Evolutionary conservation across 2,888 invertebrate genomes (phyloP).

Genomic region (Aleiodes alternator): DNA sequence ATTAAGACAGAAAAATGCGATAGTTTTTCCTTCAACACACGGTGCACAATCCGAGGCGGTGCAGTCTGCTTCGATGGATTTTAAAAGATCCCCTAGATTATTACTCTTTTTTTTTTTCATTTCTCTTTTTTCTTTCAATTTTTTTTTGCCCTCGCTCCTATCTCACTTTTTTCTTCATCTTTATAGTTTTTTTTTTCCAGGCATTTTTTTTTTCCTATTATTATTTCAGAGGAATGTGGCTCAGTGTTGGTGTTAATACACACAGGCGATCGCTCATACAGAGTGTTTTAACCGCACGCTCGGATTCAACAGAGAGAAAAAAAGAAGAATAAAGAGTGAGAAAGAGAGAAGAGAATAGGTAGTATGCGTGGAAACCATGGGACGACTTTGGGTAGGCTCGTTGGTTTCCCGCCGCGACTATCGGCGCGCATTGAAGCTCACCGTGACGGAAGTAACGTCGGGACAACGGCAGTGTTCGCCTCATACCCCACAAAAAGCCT

Average conservation of each 20-base stretch:
- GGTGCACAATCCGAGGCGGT: conserved; percentile 73
- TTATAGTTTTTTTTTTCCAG: neutral
- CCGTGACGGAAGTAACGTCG: conserved; percentile 75
- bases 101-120: conserved; percentile 72
- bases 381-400: conserved; percentile 75
- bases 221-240: conserved; percentile 25
- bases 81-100: conserved; percentile 76
- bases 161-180: conserved; percentile 27
- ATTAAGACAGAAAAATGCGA: conserved; percentile 46
- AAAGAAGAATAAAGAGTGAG: neutral
- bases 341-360: conserved; percentile 56
- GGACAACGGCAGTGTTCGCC: conserved; percentile 69
- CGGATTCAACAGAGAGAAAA: conserved; percentile 14
- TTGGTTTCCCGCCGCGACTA: conserved; percentile 74
- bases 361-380: conserved; percentile 70
- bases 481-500: conserved; percentile 51
- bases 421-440: conserved; percentile 75
- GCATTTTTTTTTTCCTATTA: conserved; percentile 33
- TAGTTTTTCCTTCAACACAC: conserved; percentile 65
- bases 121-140: conserved; percentile 68
- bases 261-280: conserved; percentile 25
- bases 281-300: conserved; percentile 34
- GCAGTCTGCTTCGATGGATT: conserved; percentile 75
- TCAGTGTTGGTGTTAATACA: conserved; percentile 24
- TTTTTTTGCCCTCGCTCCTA: conserved; percentile 64